Evolutionary conservation across 2,797 vertebrate genomes (phyloP), one percentile per base, ranked within the genome.

Genomic region (Crypturellus tataupa): DNA sequence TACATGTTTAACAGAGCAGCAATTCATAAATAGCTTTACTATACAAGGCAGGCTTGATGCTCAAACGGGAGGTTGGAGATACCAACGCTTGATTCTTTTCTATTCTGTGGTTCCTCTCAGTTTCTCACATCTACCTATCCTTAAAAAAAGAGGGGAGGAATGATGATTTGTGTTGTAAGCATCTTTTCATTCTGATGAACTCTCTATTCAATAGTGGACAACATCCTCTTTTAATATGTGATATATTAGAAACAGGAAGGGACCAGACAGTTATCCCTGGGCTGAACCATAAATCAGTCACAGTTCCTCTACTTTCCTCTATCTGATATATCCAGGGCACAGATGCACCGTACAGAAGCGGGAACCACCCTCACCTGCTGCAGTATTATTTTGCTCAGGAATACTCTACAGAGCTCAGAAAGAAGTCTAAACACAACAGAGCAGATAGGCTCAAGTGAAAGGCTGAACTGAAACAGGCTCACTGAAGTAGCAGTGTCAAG

Each of bases 11-110:
- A 94, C 80, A 76, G 80, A 89, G 80, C 69, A 83, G 82, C 90
- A 89, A 92, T 89, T 96, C 95, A 96, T 94, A 95, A 96, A 93
- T 46, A 95, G 94, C 77, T 94, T 90, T 95, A 93, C 94, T 94
- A 82, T 2, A 95, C 79, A 93, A 89, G 76, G 64, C 88, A 95
- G 78, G 47, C 65, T 89, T 64, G 44, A 85, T 71, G 90, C 75
- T 94, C 55, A 72, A 91, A 92, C n/a, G 47, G 73, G 73, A 94
- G 79, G 51, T 84, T 87, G 91, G 62, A 83, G 55, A 83, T 60
- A 84, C 19, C 31, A 59, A 76, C 73, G 64, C 79, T 86, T 80
- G 29, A 81, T 78, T 78, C 90, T 60, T 87, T 69, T 84, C 85
- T 63, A 71, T 85, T 83, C 84, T 95, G 65, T 33, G 80, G 23